These are phyloP conservation scores for Phacellophora camtschatica DNA, from an alignment of 30 jellyfish, hydroid and myxozoan species.

Conservation along the genomic window DNA sequence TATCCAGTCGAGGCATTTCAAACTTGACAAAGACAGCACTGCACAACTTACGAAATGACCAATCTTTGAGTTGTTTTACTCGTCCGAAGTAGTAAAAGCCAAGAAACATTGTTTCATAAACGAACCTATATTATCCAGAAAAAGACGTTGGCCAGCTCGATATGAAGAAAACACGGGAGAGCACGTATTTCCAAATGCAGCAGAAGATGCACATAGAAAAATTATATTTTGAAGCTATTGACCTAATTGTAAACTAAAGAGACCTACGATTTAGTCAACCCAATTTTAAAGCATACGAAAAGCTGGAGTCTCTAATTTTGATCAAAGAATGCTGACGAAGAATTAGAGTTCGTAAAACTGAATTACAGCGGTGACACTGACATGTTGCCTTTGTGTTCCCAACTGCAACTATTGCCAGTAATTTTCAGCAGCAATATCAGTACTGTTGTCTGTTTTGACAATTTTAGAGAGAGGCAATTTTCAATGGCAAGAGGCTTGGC, in stretches of 20 bases:
- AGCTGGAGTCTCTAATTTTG: neutral
- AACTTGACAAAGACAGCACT: conserved; percentile 27
- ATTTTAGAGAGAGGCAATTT: conserved; percentile 11
- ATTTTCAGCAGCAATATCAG: neutral
- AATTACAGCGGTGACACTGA: conserved; percentile 23
- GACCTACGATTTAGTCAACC: neutral
- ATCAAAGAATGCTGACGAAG: neutral
- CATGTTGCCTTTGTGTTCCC: conserved; percentile 7
- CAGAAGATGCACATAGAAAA: neutral
- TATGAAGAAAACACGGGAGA: neutral
- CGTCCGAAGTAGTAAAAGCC: neutral
- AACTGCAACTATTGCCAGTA: conserved; percentile 23
- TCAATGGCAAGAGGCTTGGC: conserved; percentile 39
- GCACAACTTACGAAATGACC: conserved; percentile 17
- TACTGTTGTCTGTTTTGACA: conserved; percentile 17
- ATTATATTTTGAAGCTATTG: conserved; percentile 11
- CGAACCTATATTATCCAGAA: neutral
- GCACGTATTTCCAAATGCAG: neutral
- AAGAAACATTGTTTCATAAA: neutral
- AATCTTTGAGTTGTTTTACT: conserved; percentile 2
- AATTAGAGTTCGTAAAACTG: neutral
- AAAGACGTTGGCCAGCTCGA: conserved; percentile 13
- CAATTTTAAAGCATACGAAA: neutral
- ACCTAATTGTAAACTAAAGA: neutral
- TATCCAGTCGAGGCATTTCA: conserved; percentile 48